Percentiles rank a stretch among this genome's conserved stretches.
Evolutionary conservation across 23 tunicate genomes (phyloP).

Genomic region (Clavelina lepadiformis): DNA sequence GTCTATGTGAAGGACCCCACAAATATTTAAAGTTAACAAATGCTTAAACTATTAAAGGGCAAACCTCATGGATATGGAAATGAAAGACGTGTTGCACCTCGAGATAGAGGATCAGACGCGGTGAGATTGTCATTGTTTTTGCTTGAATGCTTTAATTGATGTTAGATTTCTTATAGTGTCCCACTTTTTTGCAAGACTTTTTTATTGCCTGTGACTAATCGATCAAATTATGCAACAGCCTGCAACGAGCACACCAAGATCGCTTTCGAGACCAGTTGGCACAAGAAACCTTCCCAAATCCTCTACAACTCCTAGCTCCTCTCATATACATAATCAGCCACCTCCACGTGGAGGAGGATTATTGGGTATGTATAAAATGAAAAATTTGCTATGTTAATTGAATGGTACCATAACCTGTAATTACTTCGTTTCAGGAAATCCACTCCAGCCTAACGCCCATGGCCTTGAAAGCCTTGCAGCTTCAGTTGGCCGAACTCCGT

Average conservation of each 20-base stretch:
- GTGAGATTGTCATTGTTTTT: not conserved
- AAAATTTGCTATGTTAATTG: not conserved
- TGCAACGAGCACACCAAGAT: not conserved
- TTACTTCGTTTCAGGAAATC: constrained; percentile 37
- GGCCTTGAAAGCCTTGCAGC: constrained; percentile 51
- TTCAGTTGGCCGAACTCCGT: constrained; percentile 25
- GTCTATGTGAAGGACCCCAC: too few species aligned
- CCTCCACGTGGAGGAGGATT: constrained; percentile 1
- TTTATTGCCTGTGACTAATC: too few species aligned
- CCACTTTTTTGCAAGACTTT: too few species aligned
- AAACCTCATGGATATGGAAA: constrained; percentile 9
- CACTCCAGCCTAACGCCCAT: constrained; percentile 34
- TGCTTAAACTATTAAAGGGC: too few species aligned
- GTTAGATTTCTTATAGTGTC: too few species aligned
- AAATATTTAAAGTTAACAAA: too few species aligned
- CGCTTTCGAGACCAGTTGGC: constrained; percentile 13
- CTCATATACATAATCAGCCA: too few species aligned
- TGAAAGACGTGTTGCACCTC: constrained; percentile 15
- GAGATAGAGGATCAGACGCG: constrained; percentile 9
- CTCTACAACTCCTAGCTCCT: not conserved
- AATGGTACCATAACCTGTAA: not conserved
- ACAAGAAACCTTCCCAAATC: constrained; percentile 10
- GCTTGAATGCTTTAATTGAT: too few species aligned
- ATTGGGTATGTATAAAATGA: constrained; percentile 3
- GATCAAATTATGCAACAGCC: too few species aligned